Conservation (phyloP, 2,888 invertebrate genomes). For the Congeria kusceri region DNA sequence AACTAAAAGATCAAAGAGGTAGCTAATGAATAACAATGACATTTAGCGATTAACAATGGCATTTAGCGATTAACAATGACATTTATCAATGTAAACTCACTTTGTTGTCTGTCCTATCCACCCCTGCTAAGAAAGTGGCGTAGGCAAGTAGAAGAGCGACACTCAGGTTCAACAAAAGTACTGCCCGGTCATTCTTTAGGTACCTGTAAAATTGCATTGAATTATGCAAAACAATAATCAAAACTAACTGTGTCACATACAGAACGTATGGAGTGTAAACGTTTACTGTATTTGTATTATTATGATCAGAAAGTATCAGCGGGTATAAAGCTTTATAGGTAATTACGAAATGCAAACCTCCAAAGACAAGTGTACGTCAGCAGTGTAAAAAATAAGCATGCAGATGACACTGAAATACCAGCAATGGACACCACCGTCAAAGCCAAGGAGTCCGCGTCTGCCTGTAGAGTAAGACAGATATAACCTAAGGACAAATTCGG, state of each 20-base stretch:
- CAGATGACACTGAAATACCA: slow-evolving; percentile 12
- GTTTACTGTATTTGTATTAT: too few relatives aligned
- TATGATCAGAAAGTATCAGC: too few relatives aligned
- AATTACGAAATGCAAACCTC: slow-evolving; percentile 11
- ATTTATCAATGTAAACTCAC: slow-evolving; percentile 17
- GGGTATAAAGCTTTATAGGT: too few relatives aligned
- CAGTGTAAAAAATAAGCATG: slow-evolving; percentile 15
- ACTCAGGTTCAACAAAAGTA: slow-evolving; percentile 51
- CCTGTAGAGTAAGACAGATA: slow-evolving; percentile 1
- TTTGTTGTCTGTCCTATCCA: slow-evolving; percentile 46
- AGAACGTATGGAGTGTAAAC: too few relatives aligned
- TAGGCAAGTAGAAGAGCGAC: slow-evolving; percentile 40
- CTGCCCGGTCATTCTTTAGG: slow-evolving; percentile 47
- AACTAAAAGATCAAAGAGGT: too few relatives aligned
- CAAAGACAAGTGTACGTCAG: slow-evolving; percentile 20
- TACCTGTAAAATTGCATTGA: too few relatives aligned
- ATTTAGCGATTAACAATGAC: too few relatives aligned
- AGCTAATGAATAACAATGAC: too few relatives aligned
- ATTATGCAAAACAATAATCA: too few relatives aligned
- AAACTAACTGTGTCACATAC: too few relatives aligned
- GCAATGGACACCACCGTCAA: slow-evolving; percentile 24
- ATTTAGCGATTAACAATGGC: too few relatives aligned
- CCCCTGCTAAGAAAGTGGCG: slow-evolving; percentile 48
- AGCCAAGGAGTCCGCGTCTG: slow-evolving; percentile 12
- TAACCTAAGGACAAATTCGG: too few relatives aligned